Evolutionary conservation across 1,140 invertebrate species (phyloP).

Genomic region (Brachionus sp.): DNA sequence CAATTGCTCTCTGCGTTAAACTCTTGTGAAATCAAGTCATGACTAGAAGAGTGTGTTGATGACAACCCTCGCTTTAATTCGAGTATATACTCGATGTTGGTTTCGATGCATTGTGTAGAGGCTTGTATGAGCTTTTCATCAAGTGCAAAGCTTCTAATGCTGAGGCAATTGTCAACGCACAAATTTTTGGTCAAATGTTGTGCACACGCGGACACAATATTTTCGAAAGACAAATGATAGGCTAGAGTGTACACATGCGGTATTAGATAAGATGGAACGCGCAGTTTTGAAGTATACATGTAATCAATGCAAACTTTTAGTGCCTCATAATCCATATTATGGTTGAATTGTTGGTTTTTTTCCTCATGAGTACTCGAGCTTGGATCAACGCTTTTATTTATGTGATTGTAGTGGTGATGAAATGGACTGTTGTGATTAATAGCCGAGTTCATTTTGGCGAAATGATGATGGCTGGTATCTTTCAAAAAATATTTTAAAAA

Average conservation of each 20-base stretch:
- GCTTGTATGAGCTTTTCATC: conserved; percentile 29
- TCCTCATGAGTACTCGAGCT: background rate
- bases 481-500: conserved; percentile 43
- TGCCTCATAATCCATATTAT: conserved; percentile 37
- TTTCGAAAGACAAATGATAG: conserved; percentile 32
- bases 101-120: conserved; percentile 35
- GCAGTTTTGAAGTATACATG: conserved; percentile 23
- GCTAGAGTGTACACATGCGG: conserved; percentile 21
- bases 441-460: background rate
- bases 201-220: background rate
- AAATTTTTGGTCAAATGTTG: conserved; percentile 24
- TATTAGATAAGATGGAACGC: conserved; percentile 13
- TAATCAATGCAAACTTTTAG: conserved; percentile 38
- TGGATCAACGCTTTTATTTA: background rate
- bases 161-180: conserved; percentile 22
- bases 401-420: conserved; percentile 23
- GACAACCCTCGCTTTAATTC: background rate
- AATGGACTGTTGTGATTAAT: conserved; percentile 35
- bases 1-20: background rate
- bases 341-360: conserved; percentile 11
- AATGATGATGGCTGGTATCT: conserved; percentile 38
- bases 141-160: conserved; percentile 16
- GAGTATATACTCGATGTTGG: conserved; percentile 41
- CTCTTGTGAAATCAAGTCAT: background rate
- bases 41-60: background rate